Evolutionary conservation across 2,113 vertebrate species (phyloP).

Genomic region (Mola mola): DNA sequence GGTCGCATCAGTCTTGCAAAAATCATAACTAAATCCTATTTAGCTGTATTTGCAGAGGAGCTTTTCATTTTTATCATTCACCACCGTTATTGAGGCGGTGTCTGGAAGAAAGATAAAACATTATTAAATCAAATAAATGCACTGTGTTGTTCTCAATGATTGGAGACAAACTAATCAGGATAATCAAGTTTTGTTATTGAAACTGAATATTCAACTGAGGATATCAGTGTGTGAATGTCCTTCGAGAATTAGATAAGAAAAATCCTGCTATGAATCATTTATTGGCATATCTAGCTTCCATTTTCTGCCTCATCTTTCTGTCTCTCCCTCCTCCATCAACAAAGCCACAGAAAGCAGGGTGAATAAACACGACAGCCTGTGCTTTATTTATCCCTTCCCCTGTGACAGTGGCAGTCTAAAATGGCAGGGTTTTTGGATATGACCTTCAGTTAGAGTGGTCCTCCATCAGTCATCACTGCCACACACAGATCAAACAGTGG

Average conservation of each 20-base stretch:
- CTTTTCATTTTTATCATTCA: not conserved
- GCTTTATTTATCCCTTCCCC: constrained; percentile 67
- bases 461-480: constrained; percentile 72
- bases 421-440: constrained; percentile 67
- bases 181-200: constrained; percentile 43
- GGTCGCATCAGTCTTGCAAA: no score
- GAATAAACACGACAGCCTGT: constrained; percentile 58
- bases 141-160: constrained; percentile 16
- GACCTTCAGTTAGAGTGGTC: constrained; percentile 75
- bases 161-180: constrained; percentile 18
- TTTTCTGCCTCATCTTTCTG: constrained; percentile 29
- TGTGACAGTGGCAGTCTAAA: constrained; percentile 64
- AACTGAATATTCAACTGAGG: constrained; percentile 44
- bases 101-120: constrained; percentile 28
- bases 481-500: constrained; percentile 69
- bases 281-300: constrained; percentile 32
- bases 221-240: constrained; percentile 17
- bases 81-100: not conserved
- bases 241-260: constrained; percentile 29
- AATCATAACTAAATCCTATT: no score
- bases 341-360: constrained; percentile 39
- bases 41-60: not conserved
- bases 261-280: constrained; percentile 48
- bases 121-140: no score
- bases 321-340: constrained; percentile 18